Evolutionary conservation across 2,797 vertebrate species (phyloP), one percentile per base, ranked within the genome.

Genomic region (Kryptolebias ocellatus): DNA sequence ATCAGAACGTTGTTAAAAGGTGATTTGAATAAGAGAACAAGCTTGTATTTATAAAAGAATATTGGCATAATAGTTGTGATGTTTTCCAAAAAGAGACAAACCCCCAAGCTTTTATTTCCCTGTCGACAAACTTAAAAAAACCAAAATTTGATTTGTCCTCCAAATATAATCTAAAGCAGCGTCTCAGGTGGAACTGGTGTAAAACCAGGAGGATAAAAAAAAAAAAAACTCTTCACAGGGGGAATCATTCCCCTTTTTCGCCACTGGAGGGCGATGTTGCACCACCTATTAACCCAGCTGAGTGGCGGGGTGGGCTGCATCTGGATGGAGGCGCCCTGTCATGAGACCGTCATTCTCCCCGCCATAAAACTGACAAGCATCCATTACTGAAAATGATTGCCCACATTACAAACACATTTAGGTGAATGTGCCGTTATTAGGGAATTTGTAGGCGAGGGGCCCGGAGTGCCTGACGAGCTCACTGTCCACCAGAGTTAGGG

Each of bases 401-500:
- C 90, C 93, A 95, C 93, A 94, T 95, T 94, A 94, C 93, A 93
- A 93, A 94, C 92, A 93, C 94, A 95, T 94, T 95, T 94, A 91
- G 92, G 92, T 88, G 92, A 93, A 94, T 93, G 93, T 93, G 93
- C 88, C 90, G 90, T 94, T 95, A 94, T 94, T 94, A 94, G 93
- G 91, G 93, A 92, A 92, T 94, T 93, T 94, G 92, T 94, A 93
- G 94, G 93, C 90, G 86, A 92, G 91, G 88, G 87, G 86, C 87
- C 88, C 91, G 88, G 85, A 92, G 91, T 88, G 91, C 84, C 89
- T 93, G 87, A 87, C 86, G 84, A 90, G 89, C 90, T 79, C 84
- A 59, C 87, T 83, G 90, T 90, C 89, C 90, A 87, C 85, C 88
- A 92, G 89, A 75, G 90, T 92, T 87, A 92, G 89, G 79, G 85